phyloP scores from a whole-genome alignment of 2,888 invertebrate genomes.

The Drosophila maculinotata region DNA sequence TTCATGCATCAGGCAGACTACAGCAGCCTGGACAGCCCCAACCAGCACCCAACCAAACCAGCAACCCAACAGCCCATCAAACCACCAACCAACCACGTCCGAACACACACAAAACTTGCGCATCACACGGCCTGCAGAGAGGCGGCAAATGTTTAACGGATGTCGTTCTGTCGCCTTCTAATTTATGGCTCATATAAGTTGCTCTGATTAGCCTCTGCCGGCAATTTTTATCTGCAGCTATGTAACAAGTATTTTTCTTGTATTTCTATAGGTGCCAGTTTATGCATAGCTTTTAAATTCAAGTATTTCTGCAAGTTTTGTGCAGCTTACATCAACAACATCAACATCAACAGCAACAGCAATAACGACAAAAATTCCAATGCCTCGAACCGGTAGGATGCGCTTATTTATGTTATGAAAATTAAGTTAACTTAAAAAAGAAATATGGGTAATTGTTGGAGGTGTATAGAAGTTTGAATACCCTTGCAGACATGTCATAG shows the following conservation, averaged over 20 bases:
- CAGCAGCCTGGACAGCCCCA: slow-evolving; percentile 12
- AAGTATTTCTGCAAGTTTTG: not conserved
- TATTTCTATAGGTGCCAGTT: slow-evolving; percentile 14
- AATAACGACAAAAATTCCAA: slow-evolving; percentile 6
- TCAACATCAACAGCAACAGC: not conserved
- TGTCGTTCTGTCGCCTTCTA: slow-evolving; percentile 71
- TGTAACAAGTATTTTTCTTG: slow-evolving; percentile 33
- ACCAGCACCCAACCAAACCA: not conserved
- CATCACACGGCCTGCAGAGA: slow-evolving; percentile 42
- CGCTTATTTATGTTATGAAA: slow-evolving; percentile 50
- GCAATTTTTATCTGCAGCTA: slow-evolving; percentile 67
- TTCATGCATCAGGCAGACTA: slow-evolving; percentile 69
- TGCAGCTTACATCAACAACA: too few relatives aligned
- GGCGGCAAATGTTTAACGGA: slow-evolving; percentile 69
- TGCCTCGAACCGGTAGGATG: slow-evolving; percentile 1
- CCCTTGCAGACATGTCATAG: not conserved
- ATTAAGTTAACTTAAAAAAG: slow-evolving; percentile 44
- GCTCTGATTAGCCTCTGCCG: slow-evolving; percentile 65
- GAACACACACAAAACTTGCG: slow-evolving; percentile 50
- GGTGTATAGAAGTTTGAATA: not conserved
- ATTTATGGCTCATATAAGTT: slow-evolving; percentile 79
- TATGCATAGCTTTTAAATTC: slow-evolving; percentile 32
- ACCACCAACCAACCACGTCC: slow-evolving; percentile 44
- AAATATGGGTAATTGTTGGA: not conserved
- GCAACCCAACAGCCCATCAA: slow-evolving; percentile 15